phyloP scores from a whole-genome alignment of 2,113 vertebrate species.

The Trochalopteron elliotii region DNA sequence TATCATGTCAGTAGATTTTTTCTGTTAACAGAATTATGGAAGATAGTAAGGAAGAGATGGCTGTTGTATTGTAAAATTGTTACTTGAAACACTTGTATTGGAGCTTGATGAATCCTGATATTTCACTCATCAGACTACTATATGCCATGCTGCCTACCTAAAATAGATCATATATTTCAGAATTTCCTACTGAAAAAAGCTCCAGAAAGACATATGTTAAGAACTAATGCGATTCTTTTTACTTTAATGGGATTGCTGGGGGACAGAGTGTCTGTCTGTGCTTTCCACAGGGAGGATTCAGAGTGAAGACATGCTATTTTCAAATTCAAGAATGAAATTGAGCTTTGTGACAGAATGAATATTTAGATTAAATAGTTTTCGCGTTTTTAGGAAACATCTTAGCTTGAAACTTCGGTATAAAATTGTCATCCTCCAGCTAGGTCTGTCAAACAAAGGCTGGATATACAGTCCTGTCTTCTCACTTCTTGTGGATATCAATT shows the following conservation, averaged over 20 bases:
- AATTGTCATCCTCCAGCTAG: neutral
- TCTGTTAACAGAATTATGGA: neutral
- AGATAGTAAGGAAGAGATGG: neutral
- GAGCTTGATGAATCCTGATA: neutral
- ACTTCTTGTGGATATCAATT: neutral
- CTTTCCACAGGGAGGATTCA: neutral
- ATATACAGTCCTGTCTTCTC: neutral
- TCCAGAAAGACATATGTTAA: neutral
- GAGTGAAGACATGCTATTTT: fast-evolving
- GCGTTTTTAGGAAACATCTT: neutral
- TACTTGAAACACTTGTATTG: neutral
- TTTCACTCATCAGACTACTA: neutral
- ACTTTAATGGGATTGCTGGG: neutral
- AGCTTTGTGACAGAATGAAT: neutral
- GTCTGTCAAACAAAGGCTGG: neutral
- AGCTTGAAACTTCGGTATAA: neutral
- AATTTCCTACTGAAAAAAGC: neutral
- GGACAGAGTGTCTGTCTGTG: neutral
- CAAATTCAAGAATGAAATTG: neutral
- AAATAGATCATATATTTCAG: neutral
- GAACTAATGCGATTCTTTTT: neutral
- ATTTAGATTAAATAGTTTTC: neutral
- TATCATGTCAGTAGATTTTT: neutral
- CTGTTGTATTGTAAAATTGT: neutral
- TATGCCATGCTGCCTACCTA: neutral